Conservation (phyloP, 2,797 vertebrate genomes). For the Carcharodon carcharias region DNA sequence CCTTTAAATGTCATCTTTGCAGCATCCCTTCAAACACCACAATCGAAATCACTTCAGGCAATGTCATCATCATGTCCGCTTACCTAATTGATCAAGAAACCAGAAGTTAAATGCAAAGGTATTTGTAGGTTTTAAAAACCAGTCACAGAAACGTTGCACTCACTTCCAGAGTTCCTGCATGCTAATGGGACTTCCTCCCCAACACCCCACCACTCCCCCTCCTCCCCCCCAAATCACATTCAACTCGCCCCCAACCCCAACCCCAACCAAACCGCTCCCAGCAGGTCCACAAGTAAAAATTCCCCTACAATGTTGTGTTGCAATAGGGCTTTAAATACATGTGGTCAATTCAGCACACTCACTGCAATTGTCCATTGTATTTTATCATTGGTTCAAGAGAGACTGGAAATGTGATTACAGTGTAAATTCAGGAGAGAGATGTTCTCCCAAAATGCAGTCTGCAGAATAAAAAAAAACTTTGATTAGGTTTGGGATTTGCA, state of each 20-base stretch:
- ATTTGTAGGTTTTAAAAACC: neutral
- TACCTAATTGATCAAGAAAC: neutral
- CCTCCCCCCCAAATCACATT: no score
- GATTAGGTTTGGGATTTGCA: conserved; percentile 25
- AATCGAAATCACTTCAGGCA: neutral
- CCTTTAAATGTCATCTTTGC: neutral
- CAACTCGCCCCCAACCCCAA: no score
- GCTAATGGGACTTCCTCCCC: neutral
- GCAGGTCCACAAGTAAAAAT: no score
- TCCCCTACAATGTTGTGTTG: neutral
- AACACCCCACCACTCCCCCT: no score
- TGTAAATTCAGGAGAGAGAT: neutral
- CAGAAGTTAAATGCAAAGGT: neutral
- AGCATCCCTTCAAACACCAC: neutral
- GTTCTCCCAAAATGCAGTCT: neutral
- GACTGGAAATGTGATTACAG: neutral
- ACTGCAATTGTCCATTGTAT: neutral
- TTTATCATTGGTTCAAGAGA: neutral
- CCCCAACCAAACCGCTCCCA: no score
- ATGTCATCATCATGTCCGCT: neutral
- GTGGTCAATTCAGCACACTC: neutral
- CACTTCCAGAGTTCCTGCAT: neutral
- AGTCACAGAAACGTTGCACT: neutral
- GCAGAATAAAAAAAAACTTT: neutral
- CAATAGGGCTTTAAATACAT: neutral